Evolutionary conservation across 2,888 invertebrate species (phyloP).

Genomic region (Polymixis flavicincta): DNA sequence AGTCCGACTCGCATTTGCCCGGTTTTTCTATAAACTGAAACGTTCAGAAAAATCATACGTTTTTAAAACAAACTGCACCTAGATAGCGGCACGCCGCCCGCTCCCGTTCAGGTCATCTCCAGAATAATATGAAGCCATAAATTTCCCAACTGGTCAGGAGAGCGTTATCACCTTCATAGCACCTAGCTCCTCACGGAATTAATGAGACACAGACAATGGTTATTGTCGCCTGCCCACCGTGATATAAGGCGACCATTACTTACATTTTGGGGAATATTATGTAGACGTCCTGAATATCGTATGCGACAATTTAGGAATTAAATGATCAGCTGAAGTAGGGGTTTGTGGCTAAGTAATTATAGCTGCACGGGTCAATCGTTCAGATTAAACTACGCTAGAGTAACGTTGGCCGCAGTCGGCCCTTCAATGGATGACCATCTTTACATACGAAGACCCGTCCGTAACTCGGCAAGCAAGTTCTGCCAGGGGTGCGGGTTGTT

Average conservation of each 20-base stretch:
- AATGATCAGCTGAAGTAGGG: background rate
- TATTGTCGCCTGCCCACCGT: slow-evolving; percentile 74
- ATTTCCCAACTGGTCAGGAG: slow-evolving; percentile 59
- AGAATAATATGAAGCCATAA: slow-evolving; percentile 60
- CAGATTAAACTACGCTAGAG: too few species aligned
- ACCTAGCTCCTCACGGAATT: slow-evolving; percentile 68
- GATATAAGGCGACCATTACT: slow-evolving; percentile 74
- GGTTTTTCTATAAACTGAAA: background rate
- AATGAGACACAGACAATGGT: slow-evolving; percentile 78
- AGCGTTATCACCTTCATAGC: slow-evolving; percentile 62
- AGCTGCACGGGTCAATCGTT: too few species aligned
- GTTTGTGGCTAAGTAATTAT: too few species aligned
- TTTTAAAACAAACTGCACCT: slow-evolving; percentile 45
- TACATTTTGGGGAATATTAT: slow-evolving; percentile 66
- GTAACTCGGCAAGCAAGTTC: too few species aligned
- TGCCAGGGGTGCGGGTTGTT: too few species aligned
- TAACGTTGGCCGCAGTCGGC: too few species aligned
- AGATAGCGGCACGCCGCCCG: background rate
- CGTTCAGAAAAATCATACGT: background rate
- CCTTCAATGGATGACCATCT: too few species aligned
- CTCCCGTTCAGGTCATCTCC: slow-evolving; percentile 40
- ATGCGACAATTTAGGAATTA: slow-evolving; percentile 13
- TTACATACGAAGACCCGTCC: too few species aligned
- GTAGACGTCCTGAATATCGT: slow-evolving; percentile 36
- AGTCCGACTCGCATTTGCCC: too few species aligned